These are phyloP conservation scores for Stomatorhinus ivindoensis DNA, from an alignment of 2,113 vertebrate species.

Conservation along the genomic window DNA sequence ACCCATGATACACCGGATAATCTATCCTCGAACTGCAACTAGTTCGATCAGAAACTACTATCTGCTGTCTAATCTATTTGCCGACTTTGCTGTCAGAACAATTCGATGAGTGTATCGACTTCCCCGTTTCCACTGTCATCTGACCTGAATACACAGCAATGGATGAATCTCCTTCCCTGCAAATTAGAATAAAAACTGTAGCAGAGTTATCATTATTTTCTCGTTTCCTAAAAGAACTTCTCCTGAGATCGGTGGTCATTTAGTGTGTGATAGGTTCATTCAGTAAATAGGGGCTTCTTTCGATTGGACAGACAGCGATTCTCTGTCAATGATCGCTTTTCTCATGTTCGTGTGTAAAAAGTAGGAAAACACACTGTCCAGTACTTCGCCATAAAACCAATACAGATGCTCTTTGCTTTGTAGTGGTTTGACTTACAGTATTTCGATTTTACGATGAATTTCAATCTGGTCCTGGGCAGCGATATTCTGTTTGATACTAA, in stretches of 20 bases:
- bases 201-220: constrained; percentile 45
- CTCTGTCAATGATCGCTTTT: background rate
- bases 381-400: background rate
- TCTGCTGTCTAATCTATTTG: background rate
- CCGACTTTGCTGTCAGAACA: background rate
- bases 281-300: background rate
- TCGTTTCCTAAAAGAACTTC: constrained; percentile 18
- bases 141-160: constrained; percentile 47
- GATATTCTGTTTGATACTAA: background rate
- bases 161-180: constrained; percentile 39
- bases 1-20: background rate
- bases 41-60: background rate
- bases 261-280: background rate
- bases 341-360: background rate
- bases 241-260: constrained; percentile 30
- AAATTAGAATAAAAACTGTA: constrained; percentile 47
- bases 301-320: background rate
- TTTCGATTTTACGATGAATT: background rate
- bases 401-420: background rate
- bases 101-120: constrained; percentile 37
- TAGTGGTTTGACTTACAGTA: background rate
- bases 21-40: background rate
- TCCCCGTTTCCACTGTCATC: constrained; percentile 29
- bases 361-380: background rate
- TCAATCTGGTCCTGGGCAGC: background rate